Conservation (phyloP, 2,113 vertebrate genomes). For the Ariopsis seemanni region DNA sequence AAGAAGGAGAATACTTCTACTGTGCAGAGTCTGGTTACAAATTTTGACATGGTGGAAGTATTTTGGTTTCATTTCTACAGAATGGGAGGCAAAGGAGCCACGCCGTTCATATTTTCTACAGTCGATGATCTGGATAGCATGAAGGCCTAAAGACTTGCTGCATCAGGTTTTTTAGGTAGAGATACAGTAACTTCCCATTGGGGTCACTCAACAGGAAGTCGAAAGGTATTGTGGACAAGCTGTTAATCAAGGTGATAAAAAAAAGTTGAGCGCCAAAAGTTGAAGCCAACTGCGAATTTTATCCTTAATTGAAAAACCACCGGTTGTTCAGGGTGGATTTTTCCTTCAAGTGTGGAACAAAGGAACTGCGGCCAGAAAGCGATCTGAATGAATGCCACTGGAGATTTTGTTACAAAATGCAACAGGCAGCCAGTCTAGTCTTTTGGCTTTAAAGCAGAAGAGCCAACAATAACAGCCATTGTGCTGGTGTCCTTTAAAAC, state of each 20-base stretch:
- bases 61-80: no score
- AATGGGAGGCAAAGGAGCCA: no score
- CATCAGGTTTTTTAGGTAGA: not conserved
- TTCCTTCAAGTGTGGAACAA: not conserved
- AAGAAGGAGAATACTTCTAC: no score
- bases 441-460: conserved; percentile 23
- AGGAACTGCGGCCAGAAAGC: not conserved
- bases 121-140: not conserved
- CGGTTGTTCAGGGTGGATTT: not conserved
- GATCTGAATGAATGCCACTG: not conserved
- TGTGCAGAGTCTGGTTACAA: no score
- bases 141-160: not conserved
- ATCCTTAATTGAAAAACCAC: not conserved
- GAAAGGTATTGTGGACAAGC: not conserved
- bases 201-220: not conserved
- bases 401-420: conserved; percentile 31
- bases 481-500: conserved; percentile 53
- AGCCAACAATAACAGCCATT: conserved; percentile 66
- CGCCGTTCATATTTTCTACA: not conserved
- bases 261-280: no score
- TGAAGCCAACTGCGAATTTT: not conserved
- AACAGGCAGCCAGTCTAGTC: conserved; percentile 23
- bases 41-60: no score
- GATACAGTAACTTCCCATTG: not conserved
- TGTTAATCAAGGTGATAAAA: not conserved